Evolutionary conservation across 2,113 vertebrate species (phyloP), one percentile per base, ranked within the genome.

Genomic region (Montifringilla adamsi): DNA sequence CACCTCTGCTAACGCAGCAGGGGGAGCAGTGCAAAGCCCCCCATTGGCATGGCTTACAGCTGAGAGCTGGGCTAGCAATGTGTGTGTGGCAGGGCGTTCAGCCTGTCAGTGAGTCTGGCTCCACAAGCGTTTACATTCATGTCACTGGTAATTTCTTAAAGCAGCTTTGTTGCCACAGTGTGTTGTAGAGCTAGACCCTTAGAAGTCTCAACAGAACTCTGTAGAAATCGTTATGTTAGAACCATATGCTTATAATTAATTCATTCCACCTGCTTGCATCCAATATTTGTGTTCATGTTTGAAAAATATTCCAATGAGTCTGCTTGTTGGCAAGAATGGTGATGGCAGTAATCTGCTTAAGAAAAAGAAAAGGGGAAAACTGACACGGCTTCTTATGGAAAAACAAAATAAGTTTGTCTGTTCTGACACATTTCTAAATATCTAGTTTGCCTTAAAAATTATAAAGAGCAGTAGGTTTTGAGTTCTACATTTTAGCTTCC

Each of bases 201-300:
- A 59, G 52, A 92, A n/a, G 35, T 92, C 91, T 95, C 10, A 1
- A 78, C 79, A 84, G 55, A 37, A 39, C 26, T 35, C 68, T 66
- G 47, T 67, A 90, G 59, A 86, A 94, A 87, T 70, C 2, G 0
- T 67, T 74, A 62, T 33, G 35, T 86, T 89, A 49, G 55, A 89
- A 84, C 50, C 86, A 94, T 93, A 94, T 92, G 89, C 35, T 94
- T 70, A 59, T 72, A 94, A 94, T 90, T 90, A 95, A 90, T 88
- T 94, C 76, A 92, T 80, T 94, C 88, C 93, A 96, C 92, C 88
- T 92, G 86, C 69, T 83, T 91, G 47, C 37, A 90, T 80, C 76
- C 85, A 95, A 72, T 92, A 72, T 95, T 95, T 96, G 64, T 78
- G 67, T 43, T 95, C 60, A 39, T 86, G 78, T 96, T 92, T 81